A percentile compares a stretch with the other conserved stretches of the same genome.
Evolutionary conservation across 2,113 vertebrate genomes (phyloP).

Genomic region (Herpailurus yagouaroundi): DNA sequence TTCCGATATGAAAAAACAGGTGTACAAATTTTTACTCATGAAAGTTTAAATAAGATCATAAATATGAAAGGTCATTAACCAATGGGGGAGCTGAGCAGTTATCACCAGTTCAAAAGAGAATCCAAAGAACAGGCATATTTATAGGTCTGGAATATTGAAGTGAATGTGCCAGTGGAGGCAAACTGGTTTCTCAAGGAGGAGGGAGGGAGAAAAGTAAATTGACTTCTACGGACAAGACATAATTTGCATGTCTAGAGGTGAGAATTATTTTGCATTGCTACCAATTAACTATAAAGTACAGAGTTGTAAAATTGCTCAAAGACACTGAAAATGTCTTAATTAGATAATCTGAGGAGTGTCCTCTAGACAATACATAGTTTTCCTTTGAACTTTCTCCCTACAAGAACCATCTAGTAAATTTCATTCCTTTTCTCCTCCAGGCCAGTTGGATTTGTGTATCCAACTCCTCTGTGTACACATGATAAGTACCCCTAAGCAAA

Average conservation of each 20-base stretch:
- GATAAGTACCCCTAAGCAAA: neutral
- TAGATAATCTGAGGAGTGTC: neutral
- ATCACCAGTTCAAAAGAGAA: neutral
- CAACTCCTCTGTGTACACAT: neutral
- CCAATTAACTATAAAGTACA: neutral
- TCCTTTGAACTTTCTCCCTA: neutral
- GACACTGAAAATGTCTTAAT: neutral
- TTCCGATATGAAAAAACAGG: neutral
- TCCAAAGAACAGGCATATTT: neutral
- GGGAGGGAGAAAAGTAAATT: neutral
- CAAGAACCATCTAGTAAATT: neutral
- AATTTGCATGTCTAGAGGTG: neutral
- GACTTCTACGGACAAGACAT: neutral
- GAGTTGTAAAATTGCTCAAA: neutral
- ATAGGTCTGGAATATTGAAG: neutral
- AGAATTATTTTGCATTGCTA: neutral
- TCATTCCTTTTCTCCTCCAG: neutral
- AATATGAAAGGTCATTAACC: neutral
- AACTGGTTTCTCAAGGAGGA: neutral
- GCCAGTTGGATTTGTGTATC: neutral
- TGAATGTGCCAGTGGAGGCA: neutral
- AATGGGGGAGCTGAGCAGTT: neutral
- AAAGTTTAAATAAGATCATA: neutral
- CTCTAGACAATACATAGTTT: neutral
- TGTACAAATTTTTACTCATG: neutral